Conservation (phyloP, 2,797 vertebrate species). For the Miichthys miiuy region DNA sequence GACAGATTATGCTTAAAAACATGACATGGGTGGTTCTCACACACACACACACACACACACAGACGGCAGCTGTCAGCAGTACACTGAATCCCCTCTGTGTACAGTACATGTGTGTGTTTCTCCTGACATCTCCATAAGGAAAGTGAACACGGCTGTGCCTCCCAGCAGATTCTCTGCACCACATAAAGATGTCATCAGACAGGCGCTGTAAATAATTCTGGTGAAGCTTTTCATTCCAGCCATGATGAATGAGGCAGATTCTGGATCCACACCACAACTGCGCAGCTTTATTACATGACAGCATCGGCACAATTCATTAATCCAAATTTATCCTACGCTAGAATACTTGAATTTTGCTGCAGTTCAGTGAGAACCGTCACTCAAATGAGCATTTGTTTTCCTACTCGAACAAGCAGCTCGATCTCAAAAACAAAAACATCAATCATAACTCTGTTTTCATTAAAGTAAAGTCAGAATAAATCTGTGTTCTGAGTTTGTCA, state of each 20-base stretch:
- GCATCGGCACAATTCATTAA: slow-evolving; percentile 7
- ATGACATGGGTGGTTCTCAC: slow-evolving; percentile 20
- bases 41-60: slow-evolving; percentile 22
- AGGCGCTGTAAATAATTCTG: slow-evolving; percentile 42
- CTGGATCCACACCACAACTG: background rate
- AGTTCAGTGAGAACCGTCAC: too few relatives aligned
- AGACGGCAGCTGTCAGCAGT: slow-evolving; percentile 35
- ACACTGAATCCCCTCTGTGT: slow-evolving; percentile 6
- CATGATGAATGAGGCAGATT: slow-evolving; percentile 13
- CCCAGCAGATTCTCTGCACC: slow-evolving; percentile 58
- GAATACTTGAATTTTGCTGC: too few relatives aligned
- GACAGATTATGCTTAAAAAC: slow-evolving; percentile 50
- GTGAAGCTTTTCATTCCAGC: slow-evolving; percentile 4
- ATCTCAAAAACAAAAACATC: too few relatives aligned
- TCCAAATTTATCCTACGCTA: background rate
- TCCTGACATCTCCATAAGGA: slow-evolving; percentile 48
- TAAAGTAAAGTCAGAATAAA: too few relatives aligned
- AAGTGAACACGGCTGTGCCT: slow-evolving; percentile 38
- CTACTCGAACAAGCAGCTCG: too few relatives aligned
- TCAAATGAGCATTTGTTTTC: too few relatives aligned
- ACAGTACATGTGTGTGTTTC: background rate
- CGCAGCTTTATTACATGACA: background rate
- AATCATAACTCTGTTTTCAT: too few relatives aligned
- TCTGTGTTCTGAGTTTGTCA: too few relatives aligned
- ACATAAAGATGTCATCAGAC: slow-evolving; percentile 68